Conservation (phyloP, 2,797 vertebrate genomes). For the Distichodus sexfasciatus region DNA sequence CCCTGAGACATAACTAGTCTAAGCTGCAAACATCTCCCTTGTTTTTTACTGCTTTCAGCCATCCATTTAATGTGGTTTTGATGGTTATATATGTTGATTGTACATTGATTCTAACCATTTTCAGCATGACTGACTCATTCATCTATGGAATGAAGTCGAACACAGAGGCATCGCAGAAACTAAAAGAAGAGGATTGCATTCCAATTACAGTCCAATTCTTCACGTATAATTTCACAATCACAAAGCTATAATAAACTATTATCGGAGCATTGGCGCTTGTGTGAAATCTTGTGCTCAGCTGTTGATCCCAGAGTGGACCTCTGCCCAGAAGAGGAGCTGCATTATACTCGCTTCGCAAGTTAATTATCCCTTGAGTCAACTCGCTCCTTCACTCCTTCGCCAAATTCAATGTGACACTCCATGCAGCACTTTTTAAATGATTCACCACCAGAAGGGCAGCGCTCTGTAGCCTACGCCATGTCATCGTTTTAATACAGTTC, state of each 20-base stretch:
- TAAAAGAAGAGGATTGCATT: not conserved
- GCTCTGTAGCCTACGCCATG: too few species aligned
- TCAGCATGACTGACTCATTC: not conserved
- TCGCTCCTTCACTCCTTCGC: not conserved
- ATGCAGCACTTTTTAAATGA: constrained; percentile 15
- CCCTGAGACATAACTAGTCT: too few species aligned
- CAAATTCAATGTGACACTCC: constrained; percentile 19
- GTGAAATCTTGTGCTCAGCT: not conserved
- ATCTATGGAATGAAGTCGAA: not conserved
- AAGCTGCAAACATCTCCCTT: too few species aligned
- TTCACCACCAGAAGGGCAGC: not conserved
- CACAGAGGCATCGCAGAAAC: not conserved
- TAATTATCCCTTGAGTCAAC: constrained; percentile 32
- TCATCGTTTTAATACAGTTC: too few species aligned
- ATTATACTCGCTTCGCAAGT: not conserved
- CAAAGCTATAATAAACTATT: constrained; percentile 9
- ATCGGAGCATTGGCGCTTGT: not conserved
- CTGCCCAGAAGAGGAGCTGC: constrained; percentile 4
- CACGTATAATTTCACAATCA: constrained; percentile 19
- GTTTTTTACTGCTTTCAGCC: too few species aligned
- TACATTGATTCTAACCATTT: too few species aligned
- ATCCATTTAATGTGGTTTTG: too few species aligned
- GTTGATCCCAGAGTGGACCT: constrained; percentile 12
- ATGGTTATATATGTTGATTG: too few species aligned
- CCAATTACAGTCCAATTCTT: constrained; percentile 9